Percentiles rank a stretch among this genome's conserved stretches.
phyloP scores from a whole-genome alignment of 2,113 vertebrate genomes.

The Periophthalmus modestus region DNA sequence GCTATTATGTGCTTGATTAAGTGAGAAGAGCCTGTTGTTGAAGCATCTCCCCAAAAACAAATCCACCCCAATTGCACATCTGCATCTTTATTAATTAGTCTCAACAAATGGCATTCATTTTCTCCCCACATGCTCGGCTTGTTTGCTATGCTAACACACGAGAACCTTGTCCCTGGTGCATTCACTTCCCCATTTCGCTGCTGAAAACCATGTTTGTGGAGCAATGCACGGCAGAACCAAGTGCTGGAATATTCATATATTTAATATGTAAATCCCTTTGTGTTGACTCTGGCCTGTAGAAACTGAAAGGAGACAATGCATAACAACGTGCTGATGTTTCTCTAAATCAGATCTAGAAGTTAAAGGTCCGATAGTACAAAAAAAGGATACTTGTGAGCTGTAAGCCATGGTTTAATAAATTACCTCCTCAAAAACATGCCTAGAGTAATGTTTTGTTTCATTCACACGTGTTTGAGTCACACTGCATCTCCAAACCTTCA shows the following conservation, averaged over 20 bases:
- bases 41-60: constrained; percentile 55
- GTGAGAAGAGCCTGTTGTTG: constrained; percentile 52
- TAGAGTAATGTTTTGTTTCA: no score
- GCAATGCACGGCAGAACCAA: constrained; percentile 54
- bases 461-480: no score
- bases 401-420: no score
- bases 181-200: constrained; percentile 33
- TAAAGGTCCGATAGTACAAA: no score
- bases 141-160: constrained; percentile 73
- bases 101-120: constrained; percentile 72
- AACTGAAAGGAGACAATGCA: background rate
- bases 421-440: no score
- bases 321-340: no score
- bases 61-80: constrained; percentile 68
- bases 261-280: background rate
- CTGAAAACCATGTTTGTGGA: constrained; percentile 52
- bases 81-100: constrained; percentile 77
- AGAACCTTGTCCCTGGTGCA: constrained; percentile 43
- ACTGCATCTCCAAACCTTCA: no score
- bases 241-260: constrained; percentile 37
- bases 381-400: no score
- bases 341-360: no score
- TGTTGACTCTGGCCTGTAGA: background rate
- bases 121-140: constrained; percentile 56
- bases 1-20: constrained; percentile 68